Evolutionary conservation across 2,888 invertebrate genomes (phyloP), one percentile per base, ranked within the genome.

Genomic region (Rhabditophanes sp.): DNA sequence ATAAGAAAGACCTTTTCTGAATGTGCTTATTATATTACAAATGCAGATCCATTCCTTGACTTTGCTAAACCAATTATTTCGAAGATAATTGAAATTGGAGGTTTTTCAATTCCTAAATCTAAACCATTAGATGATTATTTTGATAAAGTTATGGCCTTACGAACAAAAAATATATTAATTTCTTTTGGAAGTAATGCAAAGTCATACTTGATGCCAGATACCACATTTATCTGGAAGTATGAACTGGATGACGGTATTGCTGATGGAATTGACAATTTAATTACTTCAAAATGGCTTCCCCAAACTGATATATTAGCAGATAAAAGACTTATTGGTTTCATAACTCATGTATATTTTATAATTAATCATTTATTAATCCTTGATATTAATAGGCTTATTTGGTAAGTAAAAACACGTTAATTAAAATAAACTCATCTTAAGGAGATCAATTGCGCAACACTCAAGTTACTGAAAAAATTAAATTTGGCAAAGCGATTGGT

Each of bases 141-240:
- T 9, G 25, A 30, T 2, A 30, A 9, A 9, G 18, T 30, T n/a
- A 17, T 30, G 15, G 17, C 18, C 23, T 9, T 9, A 9, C 9
- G 9, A 11, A 11, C 23, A 30, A 24, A 30, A 17, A 15, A 18
- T 16, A 17, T 33, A 12, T 16, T 32, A 19, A 15, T 16, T 4
- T 19, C 33, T 2, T 21, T 32, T 9, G 20, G 17, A 2, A 32
- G 16, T n/a, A 31, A 29, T 1, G 33, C 33, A 4, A 12, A 18
- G 14, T 9, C 17, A n/a, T 18, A 8, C 5, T 20, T 11, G n/a
- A 12, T 32, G 3, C 20, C 33, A 4, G 5, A 9, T 11, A 21
- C 18, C 18, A 21, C 25, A 29, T 32, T 32, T 21, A 25, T 32
- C 15, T 32, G 24, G 26, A n/a, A 32, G 16, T n/a, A 29, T 21